Conservation (phyloP, 2,113 vertebrate species). For the Genyomyrus donnyi region DNA sequence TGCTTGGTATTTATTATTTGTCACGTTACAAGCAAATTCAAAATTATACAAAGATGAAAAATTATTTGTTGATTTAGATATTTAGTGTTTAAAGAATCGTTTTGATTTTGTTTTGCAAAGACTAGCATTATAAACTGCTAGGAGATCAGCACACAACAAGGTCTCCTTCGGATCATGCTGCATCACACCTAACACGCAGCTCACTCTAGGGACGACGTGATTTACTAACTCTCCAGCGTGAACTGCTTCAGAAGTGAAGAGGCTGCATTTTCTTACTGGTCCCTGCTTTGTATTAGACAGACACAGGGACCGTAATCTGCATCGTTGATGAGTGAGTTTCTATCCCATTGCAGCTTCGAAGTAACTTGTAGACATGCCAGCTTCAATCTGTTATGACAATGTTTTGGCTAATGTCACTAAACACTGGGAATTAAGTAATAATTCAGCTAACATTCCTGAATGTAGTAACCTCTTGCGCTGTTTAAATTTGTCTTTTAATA, state of each 20-base stretch:
- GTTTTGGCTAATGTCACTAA: neutral
- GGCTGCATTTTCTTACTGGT: neutral
- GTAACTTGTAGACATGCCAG: neutral
- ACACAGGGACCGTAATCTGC: neutral
- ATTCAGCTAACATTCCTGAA: neutral
- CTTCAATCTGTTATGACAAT: neutral
- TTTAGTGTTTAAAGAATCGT: neutral
- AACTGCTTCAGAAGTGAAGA: neutral
- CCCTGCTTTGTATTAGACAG: neutral
- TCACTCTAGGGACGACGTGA: neutral
- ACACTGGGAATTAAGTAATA: neutral
- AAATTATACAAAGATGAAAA: neutral
- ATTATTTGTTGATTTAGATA: neutral
- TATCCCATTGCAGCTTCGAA: neutral
- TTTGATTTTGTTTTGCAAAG: neutral
- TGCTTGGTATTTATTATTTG: neutral
- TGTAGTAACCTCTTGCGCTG: neutral
- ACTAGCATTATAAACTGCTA: neutral
- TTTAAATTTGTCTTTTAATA: neutral
- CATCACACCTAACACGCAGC: neutral
- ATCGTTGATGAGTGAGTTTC: neutral
- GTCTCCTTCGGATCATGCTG: neutral
- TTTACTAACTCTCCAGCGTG: neutral
- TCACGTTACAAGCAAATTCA: neutral
- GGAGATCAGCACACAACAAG: neutral